A percentile compares a stretch with the other conserved stretches of the same genome.
Evolutionary conservation across 2,888 invertebrate genomes (phyloP).

Genomic region (Torymus texanus): DNA sequence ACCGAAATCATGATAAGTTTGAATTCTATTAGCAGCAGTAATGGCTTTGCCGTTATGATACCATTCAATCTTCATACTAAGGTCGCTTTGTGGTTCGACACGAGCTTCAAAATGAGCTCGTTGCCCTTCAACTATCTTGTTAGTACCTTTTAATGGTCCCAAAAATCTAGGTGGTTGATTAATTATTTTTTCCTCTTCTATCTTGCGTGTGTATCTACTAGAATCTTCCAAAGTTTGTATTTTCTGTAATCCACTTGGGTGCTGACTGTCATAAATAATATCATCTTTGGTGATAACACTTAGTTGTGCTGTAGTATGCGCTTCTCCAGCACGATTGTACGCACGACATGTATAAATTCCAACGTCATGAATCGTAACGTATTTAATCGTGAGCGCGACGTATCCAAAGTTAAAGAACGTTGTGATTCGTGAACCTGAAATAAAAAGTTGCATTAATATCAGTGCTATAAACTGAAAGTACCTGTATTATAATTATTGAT

Average conservation of each 20-base stretch:
- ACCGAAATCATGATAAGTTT: conserved; percentile 96
- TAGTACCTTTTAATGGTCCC: conserved; percentile 93
- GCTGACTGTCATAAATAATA: conserved; percentile 91
- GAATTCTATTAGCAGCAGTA: conserved; percentile 91
- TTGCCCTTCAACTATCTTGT: conserved; percentile 94
- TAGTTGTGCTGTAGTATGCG: conserved; percentile 87
- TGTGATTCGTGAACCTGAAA: conserved; percentile 87
- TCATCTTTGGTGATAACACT: conserved; percentile 91
- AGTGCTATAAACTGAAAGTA: background rate
- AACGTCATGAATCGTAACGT: conserved; percentile 91
- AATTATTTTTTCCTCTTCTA: conserved; percentile 84
- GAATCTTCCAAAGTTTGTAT: conserved; percentile 93
- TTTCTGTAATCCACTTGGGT: conserved; percentile 93
- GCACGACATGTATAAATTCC: conserved; percentile 93
- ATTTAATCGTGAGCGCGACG: conserved; percentile 94
- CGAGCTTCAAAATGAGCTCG: conserved; percentile 96
- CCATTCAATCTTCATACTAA: conserved; percentile 96
- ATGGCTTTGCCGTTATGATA: conserved; percentile 96
- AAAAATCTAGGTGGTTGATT: conserved; percentile 91
- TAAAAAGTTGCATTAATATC: conserved; percentile 28
- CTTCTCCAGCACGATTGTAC: conserved; percentile 90
- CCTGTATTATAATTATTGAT: too few relatives aligned
- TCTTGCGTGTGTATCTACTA: conserved; percentile 81
- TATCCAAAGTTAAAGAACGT: conserved; percentile 96
- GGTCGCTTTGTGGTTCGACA: conserved; percentile 95